Base-by-base conservation (phyloP, 1,140 invertebrate species). In the Trichomalopsis sarcophagae region DNA sequence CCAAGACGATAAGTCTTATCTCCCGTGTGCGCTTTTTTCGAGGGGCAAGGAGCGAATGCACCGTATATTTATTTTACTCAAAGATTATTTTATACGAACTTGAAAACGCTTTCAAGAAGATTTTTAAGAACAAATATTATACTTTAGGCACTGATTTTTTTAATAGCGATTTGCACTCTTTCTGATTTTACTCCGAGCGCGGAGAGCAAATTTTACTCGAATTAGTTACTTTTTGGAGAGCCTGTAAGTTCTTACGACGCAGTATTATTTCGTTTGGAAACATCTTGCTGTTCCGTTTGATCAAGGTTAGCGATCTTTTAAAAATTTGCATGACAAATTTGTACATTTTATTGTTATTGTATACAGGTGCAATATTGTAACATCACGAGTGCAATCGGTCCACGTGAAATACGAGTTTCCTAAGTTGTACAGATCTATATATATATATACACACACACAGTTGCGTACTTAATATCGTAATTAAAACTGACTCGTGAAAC, bases 241-340 rank as follows among this genome's bases (percentile, higher is more conserved):
- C 13, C 50, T 17, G 50, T 55, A 55, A 55, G 0, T 55, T 55
- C 17, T 55, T 27, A 27, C 30, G 73, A 62, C 36, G 14, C 71
- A 82, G 80, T 82, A 74, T 82, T 62, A 82, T 82, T 82, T 74
- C 55, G 7, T 74, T 36, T 9, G 55, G 55, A 74, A 62, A 55
- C 55, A 36, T 74, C 27, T 74, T 17, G 33, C 23, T 55, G n/a
- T 33, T 74, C 33, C 47, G 55, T 62, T 62, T n/a, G n/a, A 9
- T 55, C 33, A 40, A 82, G 11, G 7, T 21, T 17, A 11, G 36
- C 33, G 55, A 55, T 17, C 47, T 81, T 68, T 74, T 5, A 62
- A 3, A 82, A 62, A 9, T 36, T 11, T 11, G 33, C 55, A 62
- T 81, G 47, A 81, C 33, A 47, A 17, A 44, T 27, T n/a, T 71